These are phyloP conservation scores for Orchesella flavescens DNA, from an alignment of 2,888 invertebrate species.

Conservation along the genomic window DNA sequence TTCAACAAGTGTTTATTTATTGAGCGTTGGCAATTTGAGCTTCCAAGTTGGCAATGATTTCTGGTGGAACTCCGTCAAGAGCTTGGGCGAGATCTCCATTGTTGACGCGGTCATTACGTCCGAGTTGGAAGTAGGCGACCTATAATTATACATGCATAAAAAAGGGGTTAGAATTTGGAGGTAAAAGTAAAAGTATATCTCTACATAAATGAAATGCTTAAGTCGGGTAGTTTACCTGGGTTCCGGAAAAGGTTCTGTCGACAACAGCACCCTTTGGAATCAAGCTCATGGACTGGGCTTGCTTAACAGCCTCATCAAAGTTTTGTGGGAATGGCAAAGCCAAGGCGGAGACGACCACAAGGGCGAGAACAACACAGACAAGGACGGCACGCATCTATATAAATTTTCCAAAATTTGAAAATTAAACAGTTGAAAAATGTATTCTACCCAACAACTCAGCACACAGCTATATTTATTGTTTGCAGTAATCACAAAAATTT, in stretches of 20 bases:
- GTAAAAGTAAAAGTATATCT: constrained; percentile 6
- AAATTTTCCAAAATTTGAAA: background rate
- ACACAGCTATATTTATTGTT: background rate
- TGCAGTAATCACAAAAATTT: background rate
- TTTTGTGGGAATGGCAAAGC: constrained; percentile 64
- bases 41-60: constrained; percentile 68
- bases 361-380: constrained; percentile 59
- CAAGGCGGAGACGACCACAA: constrained; percentile 58
- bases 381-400: constrained; percentile 63
- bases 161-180: background rate
- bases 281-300: constrained; percentile 67
- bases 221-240: constrained; percentile 47
- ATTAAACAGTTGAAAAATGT: background rate
- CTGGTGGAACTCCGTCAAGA: constrained; percentile 63
- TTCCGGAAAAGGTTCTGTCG: constrained; percentile 66
- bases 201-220: background rate
- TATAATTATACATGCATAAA: constrained; percentile 6
- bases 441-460: background rate
- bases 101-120: constrained; percentile 66
- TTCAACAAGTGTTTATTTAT: constrained; percentile 37
- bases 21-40: constrained; percentile 66
- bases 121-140: constrained; percentile 67
- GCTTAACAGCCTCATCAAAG: constrained; percentile 65
- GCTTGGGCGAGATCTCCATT: constrained; percentile 64
- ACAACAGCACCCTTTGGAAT: constrained; percentile 64